Evolutionary conservation across 1,140 invertebrate genomes (phyloP), one percentile per base, ranked within the genome.

Genomic region (Procambarus virginalis): DNA sequence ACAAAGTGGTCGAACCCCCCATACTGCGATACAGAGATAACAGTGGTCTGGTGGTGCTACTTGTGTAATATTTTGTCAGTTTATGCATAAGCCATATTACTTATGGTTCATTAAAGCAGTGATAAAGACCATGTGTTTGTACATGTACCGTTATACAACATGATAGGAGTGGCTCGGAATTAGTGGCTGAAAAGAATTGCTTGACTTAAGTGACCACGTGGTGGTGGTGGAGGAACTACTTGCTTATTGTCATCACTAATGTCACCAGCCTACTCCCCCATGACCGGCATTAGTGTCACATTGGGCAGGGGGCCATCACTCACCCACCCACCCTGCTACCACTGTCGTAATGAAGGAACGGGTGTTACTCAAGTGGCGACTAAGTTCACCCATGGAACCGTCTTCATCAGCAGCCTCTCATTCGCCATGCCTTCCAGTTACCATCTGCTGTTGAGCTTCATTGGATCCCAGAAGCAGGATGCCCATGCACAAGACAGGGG

Each of bases 11-110:
- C 20, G 34, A 51, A 82, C n/a, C 14, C 8, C 14, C 10, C 17
- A 10, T n/a, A 17, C 45, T 22, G 45, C 3, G 83, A 73, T 48
- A 83, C 8, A 14, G 20, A 68, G 46, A 75, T 73, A 51, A 48
- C 46, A 75, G 51, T 81, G 79, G 79, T 81, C 51, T 60, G 79
- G 51, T 81, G 79, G 79, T 81, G 79, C 79, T 81, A 81, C 51
- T 60, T 60, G 3, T 79, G n/a, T 34, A 14, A 45, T 81, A 3
- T 81, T 60, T 58, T 60, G n/a, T 81, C 51, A 55, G 34, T 58
- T 60, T 55, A 20, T 80, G 46, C 49, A 48, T 49, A 78, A 78
- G 22, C 17, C 2, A 20, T 49, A 14, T 78, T 78, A 22, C 34
- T 20, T 10, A 49, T 49, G 46, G 46, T 78, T 77, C 48, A 14